Base-by-base conservation (phyloP, 1,140 invertebrate species). In the Drosophila yakuba region DNA sequence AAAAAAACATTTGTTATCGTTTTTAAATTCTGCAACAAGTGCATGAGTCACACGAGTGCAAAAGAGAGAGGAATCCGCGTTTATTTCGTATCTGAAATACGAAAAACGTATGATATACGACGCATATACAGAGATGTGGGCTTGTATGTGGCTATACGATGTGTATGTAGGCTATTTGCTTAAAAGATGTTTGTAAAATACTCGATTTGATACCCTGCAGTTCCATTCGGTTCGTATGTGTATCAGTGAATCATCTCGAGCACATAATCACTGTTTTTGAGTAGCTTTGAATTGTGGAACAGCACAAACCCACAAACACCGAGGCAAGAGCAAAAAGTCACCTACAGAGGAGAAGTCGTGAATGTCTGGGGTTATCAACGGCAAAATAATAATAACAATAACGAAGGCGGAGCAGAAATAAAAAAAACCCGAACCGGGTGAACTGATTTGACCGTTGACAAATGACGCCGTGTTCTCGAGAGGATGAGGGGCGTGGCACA, bases 1-100 rank as follows among this genome's bases (percentile, higher is more conserved):
- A 64, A 64, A 74, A 62, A 73, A 62, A 58, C 54, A 48, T 67
- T 72, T 78, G 79, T 80, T 85, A 88, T 88, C 83, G 88, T 61
- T 55, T 71, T 56, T 11, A 51, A 67, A 76, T 83, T 88, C 80
- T 88, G 83, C 83, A 88, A 88, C 84, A 88, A 88, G 83, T 86
- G 83, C 80, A 88, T 86, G 83, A 88, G 71, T 88, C 83, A 88
- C 84, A 80, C 44, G 41, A 74, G 47, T 51, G 54, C 54, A 74
- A 60, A 58, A 72, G 64, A 81, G 85, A 74, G 48, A 41, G 47
- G 56, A 39, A 63, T 78, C 74, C 78, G 64, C 67, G 69, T 78
- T 82, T 86, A 78, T 78, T 78, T 85, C 80, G 74, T 78, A 66
- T 81, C 80, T 66, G 32, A 85, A 84, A 77, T 71, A 44, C 55